Percentiles rank a stretch among this genome's conserved stretches.
These are phyloP conservation scores for Heteromurus nitidus DNA, from an alignment of 2,888 invertebrate species.

Conservation along the genomic window DNA sequence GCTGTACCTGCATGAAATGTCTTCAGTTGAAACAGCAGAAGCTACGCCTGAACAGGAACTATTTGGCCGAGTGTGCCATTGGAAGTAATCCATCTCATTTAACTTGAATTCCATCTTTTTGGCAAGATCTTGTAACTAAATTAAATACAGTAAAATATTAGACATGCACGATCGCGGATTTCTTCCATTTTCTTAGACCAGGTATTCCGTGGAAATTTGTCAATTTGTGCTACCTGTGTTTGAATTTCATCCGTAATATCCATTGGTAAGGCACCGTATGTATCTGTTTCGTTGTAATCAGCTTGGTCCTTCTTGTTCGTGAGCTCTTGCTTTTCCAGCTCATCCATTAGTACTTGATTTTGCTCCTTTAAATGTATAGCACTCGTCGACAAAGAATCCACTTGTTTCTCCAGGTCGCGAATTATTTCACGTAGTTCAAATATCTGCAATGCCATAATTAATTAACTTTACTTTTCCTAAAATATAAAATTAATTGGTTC, in stretches of 20 bases:
- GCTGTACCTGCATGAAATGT: constrained; percentile 80
- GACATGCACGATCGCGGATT: too few relatives aligned
- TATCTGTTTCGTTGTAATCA: constrained; percentile 54
- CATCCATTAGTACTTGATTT: constrained; percentile 62
- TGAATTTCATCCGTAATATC: constrained; percentile 70
- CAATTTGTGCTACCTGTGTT: constrained; percentile 47
- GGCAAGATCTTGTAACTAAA: constrained; percentile 81
- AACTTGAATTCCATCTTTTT: constrained; percentile 82
- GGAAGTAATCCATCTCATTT: constrained; percentile 83
- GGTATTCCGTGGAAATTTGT: too few relatives aligned
- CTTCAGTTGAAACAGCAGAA: constrained; percentile 84
- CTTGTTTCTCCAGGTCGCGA: constrained; percentile 84
- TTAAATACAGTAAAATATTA: constrained; percentile 39
- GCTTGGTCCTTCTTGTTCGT: constrained; percentile 52
- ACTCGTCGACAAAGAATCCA: constrained; percentile 78
- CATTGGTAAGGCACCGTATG: constrained; percentile 36
- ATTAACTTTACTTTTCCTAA: neutral
- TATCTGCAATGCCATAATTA: constrained; percentile 75
- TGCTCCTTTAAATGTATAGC: constrained; percentile 65
- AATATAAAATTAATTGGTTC: too few relatives aligned
- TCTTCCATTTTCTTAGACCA: too few relatives aligned
- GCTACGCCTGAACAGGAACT: constrained; percentile 76
- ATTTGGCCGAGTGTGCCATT: constrained; percentile 78
- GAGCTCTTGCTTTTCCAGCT: constrained; percentile 60
- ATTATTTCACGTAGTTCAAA: constrained; percentile 86